Evolutionary conservation across 2,888 invertebrate genomes (phyloP).

Genomic region (Chloroclysta siterata): DNA sequence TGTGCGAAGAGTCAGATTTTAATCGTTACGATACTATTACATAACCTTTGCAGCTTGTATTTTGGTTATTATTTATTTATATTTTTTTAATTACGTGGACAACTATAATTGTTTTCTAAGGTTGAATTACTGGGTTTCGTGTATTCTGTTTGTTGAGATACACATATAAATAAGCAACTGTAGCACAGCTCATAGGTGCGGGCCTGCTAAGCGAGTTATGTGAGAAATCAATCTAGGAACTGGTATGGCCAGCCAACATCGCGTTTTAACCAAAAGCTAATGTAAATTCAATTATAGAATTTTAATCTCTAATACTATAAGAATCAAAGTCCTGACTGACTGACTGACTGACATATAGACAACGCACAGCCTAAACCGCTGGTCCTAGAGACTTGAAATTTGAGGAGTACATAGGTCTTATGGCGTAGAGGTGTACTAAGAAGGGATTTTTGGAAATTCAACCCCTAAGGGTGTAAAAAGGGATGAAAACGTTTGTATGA

Average conservation of each 20-base stretch:
- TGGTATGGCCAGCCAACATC: not conserved
- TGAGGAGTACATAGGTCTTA: no score
- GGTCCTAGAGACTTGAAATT: no score
- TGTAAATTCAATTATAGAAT: not conserved
- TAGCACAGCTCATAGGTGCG: constrained; percentile 7
- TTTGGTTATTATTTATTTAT: constrained; percentile 13
- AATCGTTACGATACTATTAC: constrained; percentile 32
- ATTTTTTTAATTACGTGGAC: constrained; percentile 12
- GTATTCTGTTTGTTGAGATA: constrained; percentile 15
- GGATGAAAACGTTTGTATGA: no score
- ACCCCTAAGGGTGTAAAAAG: no score
- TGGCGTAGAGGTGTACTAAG: no score
- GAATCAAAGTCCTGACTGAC: no score
- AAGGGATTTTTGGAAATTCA: no score
- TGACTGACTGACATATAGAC: no score
- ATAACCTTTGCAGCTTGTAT: constrained; percentile 25
- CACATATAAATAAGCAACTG: constrained; percentile 6
- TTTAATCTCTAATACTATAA: no score
- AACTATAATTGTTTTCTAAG: not conserved
- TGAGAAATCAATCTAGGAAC: not conserved
- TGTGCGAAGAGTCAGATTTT: constrained; percentile 31
- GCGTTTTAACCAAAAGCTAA: not conserved
- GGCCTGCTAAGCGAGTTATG: constrained; percentile 25
- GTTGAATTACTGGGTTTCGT: constrained; percentile 27
- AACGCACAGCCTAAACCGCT: no score